Evolutionary conservation across 2,888 invertebrate species (phyloP), one percentile per base, ranked within the genome.

Genomic region (Diarsia mendica): DNA sequence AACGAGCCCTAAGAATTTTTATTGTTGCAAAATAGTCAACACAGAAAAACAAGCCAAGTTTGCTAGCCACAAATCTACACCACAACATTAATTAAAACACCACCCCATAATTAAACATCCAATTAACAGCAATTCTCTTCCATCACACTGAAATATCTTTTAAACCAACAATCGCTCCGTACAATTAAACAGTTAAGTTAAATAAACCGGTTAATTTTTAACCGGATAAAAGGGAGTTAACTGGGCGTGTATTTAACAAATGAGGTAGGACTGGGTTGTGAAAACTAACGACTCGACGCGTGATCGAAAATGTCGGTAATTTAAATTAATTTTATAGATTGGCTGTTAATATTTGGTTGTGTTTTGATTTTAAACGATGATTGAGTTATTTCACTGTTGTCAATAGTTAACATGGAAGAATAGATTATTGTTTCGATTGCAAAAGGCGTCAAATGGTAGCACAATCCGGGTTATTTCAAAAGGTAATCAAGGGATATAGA

Each of bases 141-240:
- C 33, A 75, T 80, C 67, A 77, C 48, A 49, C 55, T 61, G 67
- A 72, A 82, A 79, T 75, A 67, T 74, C 55, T 58, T 73, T 67
- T 66, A 70, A 75, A 79, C 20, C 49, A 80, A 84, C 77, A 84
- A 75, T 69, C 53, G 67, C n/a, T 15, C n/a, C 70, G 67, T 72
- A 72, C 71, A 86, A 86, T 86, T 81, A 84, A 61, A 67, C 67
- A 23, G 75, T 67, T 75, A 60, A 23, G 76, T 67, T 75, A 60
- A 75, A 51, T 51, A 39, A 64, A 67, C 67, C 23, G 49, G 75
- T 84, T 73, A 76, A 83, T 75, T 79, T 84, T 84, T 75, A 71
- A 80, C 51, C 18, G 65, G 67, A 65, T 70, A 53, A 73, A 75
- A 80, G 64, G 51, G 23, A 53, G 73, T 75, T 72, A 74, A 75